Base-by-base conservation (phyloP, 2,888 invertebrate genomes). In the Lumbricus terrestris region DNA sequence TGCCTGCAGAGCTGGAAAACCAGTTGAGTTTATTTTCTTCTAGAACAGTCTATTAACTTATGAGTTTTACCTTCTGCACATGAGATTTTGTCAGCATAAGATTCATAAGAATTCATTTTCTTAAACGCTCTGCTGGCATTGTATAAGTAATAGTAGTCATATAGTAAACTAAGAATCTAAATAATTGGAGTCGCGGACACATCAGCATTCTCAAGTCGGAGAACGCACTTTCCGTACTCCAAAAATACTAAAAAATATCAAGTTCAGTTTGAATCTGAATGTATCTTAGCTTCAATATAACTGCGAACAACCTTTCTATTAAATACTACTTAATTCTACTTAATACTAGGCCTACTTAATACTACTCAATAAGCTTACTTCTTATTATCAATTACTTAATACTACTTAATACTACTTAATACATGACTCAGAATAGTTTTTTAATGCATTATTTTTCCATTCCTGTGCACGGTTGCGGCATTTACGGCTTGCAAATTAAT, bases 1-100 rank as follows among this genome's bases (percentile, higher is more conserved):
- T 69, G n/a, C 69, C 69, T 69, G 69, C n/a, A 69, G 69, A 69
- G 69, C 69, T 69, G n/a, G 69, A 69, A 69, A 69, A 69, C n/a
- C 69, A 69, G 69, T 69, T 69, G 69, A 69, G 69, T 69, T 29
- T n/a, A n/a, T n/a, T 11, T 69, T 69, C 8, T 29, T 69, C 69
- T n/a, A 1, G 8, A 3, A 47, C 20, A 6, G 23, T 47, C 47
- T 47, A 11, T n/a, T n/a, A n/a, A 8, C n/a, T 11, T n/a, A 69
- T 47, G 23, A 47, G 20, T 47, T 47, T 23, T 47, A 47, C 1
- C 47, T 47, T 47, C 23, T 47, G 23, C 47, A 47, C 15, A n/a
- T 11, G 2, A 13, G 29, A 23, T 29, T 29, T 29, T 54, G 29
- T 54, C 54, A 54, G 23, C 29, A 16, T n/a, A 8, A n/a, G 69